Percentiles rank a stretch among this genome's conserved stretches.
Evolutionary conservation across 53 echinoderm and acorn worm species (phyloP).

Genomic region (Mesocentrotus franciscanus): DNA sequence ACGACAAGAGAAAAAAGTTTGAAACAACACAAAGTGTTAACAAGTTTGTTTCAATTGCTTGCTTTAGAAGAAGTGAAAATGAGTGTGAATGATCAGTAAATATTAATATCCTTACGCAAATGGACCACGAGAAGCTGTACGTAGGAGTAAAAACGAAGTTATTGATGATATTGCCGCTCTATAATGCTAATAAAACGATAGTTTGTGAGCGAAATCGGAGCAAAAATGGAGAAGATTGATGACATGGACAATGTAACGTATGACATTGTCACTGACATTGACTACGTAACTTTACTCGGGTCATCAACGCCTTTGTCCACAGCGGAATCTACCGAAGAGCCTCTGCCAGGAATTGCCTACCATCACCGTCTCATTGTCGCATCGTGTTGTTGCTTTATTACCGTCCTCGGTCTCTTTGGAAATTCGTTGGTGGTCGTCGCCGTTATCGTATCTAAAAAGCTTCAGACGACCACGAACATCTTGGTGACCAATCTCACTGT

Average conservation of each 20-base stretch:
- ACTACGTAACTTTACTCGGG: background rate
- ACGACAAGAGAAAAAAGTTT: too few species aligned
- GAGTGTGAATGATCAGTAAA: too few species aligned
- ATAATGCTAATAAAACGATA: background rate
- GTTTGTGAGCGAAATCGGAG: background rate
- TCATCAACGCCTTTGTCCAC: background rate
- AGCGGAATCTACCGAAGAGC: background rate
- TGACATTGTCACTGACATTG: background rate
- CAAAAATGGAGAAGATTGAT: background rate
- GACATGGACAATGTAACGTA: background rate
- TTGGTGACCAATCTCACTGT: conserved; percentile 54
- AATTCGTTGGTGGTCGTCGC: conserved; percentile 41
- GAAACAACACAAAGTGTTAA: too few species aligned
- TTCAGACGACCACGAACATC: conserved; percentile 62
- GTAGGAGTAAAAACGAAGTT: too few species aligned
- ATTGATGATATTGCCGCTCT: too few species aligned
- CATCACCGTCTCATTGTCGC: conserved; percentile 11
- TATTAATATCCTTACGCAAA: too few species aligned
- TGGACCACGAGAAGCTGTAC: too few species aligned
- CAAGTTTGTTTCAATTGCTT: too few species aligned
- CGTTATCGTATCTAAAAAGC: conserved; percentile 31
- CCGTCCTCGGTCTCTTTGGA: conserved; percentile 30
- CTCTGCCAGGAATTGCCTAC: background rate
- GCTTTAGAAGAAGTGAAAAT: too few species aligned
- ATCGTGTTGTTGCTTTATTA: background rate